Conservation (phyloP, 2,797 vertebrate species). For the Onychomys arenicola region DNA sequence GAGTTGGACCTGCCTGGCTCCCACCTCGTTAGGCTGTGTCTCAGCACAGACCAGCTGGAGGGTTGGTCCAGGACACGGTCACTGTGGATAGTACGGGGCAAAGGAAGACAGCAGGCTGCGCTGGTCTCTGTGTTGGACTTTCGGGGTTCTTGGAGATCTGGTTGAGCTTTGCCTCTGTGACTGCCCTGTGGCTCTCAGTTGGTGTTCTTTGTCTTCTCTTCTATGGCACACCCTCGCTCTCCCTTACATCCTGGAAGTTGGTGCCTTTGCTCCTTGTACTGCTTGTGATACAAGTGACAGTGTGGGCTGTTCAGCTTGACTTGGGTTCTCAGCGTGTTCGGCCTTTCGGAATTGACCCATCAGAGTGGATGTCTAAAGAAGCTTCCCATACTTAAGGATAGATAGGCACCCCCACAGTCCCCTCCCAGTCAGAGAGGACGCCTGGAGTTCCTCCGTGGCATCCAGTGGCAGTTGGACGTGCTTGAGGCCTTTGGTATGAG, state of each 20-base stretch:
- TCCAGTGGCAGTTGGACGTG: not conserved
- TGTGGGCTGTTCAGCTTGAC: slow-evolving; percentile 2
- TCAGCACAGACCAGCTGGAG: not conserved
- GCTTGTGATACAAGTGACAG: not conserved
- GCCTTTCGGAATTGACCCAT: not conserved
- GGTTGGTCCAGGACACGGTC: not conserved
- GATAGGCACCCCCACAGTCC: not conserved
- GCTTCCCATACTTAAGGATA: not conserved
- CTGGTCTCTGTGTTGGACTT: not conserved
- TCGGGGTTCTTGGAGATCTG: not conserved
- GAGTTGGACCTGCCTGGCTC: not conserved
- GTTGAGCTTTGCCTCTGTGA: not conserved
- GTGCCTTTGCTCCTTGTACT: not conserved
- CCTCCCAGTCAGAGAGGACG: not conserved
- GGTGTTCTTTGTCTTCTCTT: not conserved
- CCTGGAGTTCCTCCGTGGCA: not conserved
- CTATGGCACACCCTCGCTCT: not conserved
- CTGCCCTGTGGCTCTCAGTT: not conserved
- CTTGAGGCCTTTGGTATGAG: not conserved
- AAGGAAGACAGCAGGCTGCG: not conserved
- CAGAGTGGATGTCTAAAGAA: slow-evolving; percentile 21
- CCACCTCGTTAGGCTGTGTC: not conserved
- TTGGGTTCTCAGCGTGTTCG: not conserved
- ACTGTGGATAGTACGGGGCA: not conserved
- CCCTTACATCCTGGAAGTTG: not conserved